phyloP scores from a whole-genome alignment of 2,888 invertebrate genomes.

The Drosophila mulleri region DNA sequence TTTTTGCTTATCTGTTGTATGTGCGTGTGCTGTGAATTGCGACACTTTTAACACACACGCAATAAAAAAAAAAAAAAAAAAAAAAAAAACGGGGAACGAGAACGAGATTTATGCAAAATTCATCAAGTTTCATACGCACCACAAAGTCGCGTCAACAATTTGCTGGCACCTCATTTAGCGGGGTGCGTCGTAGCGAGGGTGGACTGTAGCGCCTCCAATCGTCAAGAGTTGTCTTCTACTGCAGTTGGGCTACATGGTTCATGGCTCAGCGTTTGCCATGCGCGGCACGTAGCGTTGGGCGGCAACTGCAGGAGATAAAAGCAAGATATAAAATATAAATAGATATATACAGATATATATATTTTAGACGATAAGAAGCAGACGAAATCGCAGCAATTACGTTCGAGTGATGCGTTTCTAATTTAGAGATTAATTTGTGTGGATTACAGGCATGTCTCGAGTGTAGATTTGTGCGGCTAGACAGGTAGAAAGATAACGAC shows the following conservation, averaged over 20 bases:
- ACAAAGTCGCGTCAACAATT: constrained; percentile 34
- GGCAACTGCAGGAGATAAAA: constrained; percentile 59
- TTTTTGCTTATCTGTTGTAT: background rate
- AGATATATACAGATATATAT: constrained; percentile 10
- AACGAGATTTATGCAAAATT: constrained; percentile 38
- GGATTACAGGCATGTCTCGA: constrained; percentile 49
- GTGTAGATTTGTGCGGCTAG: constrained; percentile 18
- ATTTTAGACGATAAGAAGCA: constrained; percentile 30
- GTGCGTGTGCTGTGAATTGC: constrained; percentile 38
- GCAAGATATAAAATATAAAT: constrained; percentile 18
- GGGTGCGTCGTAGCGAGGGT: constrained; percentile 1
- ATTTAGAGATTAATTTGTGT: constrained; percentile 74
- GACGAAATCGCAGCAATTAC: constrained; percentile 59
- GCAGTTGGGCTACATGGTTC: constrained; percentile 33
- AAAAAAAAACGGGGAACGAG: background rate
- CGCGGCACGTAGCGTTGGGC: constrained; percentile 60
- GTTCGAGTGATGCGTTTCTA: constrained; percentile 74
- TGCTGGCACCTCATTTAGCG: constrained; percentile 20
- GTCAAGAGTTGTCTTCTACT: constrained; percentile 12
- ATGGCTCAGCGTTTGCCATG: constrained; percentile 36
- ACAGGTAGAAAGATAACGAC: constrained; percentile 36
- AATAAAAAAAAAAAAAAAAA: background rate
- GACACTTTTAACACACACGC: constrained; percentile 38
- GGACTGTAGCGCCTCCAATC: background rate
- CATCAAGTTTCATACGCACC: constrained; percentile 56